Percentiles rank a stretch among this genome's conserved stretches.
Evolutionary conservation across 1,140 invertebrate species (phyloP).

Genomic region (Bombus sylvicola): DNA sequence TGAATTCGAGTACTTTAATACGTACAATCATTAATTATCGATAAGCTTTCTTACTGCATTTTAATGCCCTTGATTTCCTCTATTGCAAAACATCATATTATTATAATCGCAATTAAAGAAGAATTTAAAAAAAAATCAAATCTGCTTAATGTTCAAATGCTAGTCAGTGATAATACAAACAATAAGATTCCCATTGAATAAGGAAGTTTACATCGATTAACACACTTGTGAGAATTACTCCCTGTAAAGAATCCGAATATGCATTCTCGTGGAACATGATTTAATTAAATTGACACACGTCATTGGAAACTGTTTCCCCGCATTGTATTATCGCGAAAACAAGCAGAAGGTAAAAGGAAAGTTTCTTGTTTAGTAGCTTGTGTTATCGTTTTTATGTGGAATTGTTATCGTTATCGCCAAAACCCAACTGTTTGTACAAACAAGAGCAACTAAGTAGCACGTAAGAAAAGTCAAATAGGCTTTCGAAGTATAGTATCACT

Average conservation of each 20-base stretch:
- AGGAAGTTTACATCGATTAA: too few species aligned
- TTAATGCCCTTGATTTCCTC: neutral
- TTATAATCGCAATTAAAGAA: too few species aligned
- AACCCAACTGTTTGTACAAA: conserved; percentile 23
- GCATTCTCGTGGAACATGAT: too few species aligned
- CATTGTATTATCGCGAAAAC: neutral
- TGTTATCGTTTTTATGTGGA: conserved; percentile 19
- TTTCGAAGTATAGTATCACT: neutral
- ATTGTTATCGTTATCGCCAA: conserved; percentile 36
- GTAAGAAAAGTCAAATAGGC: conserved; percentile 5
- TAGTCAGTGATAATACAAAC: too few species aligned
- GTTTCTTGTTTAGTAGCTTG: neutral
- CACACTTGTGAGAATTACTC: too few species aligned
- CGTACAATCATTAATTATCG: neutral
- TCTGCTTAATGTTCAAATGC: too few species aligned
- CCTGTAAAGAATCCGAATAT: too few species aligned
- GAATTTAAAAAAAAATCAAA: too few species aligned
- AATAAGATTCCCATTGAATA: too few species aligned
- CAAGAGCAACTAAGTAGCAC: conserved; percentile 5
- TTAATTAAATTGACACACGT: neutral
- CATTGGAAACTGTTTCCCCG: too few species aligned
- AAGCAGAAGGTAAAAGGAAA: conserved; percentile 7
- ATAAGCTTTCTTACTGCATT: neutral
- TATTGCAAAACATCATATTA: too few species aligned
- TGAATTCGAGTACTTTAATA: neutral